Evolutionary conservation across 2,113 vertebrate genomes (phyloP), one percentile per base, ranked within the genome.

Genomic region (Corynorhinus townsendii): DNA sequence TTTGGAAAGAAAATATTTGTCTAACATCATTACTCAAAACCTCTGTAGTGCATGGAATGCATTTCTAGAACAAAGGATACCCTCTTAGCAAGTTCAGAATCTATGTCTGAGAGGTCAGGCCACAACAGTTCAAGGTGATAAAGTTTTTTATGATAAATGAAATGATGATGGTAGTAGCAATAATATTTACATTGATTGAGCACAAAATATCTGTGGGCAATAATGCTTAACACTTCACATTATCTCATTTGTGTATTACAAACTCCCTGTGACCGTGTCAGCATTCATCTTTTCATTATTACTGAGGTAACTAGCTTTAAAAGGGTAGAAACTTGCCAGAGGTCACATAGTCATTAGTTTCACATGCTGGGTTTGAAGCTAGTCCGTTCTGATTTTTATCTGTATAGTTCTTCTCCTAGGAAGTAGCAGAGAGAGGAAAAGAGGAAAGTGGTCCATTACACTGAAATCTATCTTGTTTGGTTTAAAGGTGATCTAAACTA

Each of bases 111-210:
- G 28, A 86, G 45, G 62, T 43, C 17, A 56, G 52, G 3, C 8
- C 15, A 62, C 11, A 38, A 47, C n/a, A 49, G 15, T 76, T 79
- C 52, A 12, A 45, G 16, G 20, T 19, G 22, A 72, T 45, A 35
- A 75, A 19, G 14, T 20, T 43, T n/a, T 20, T 20, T n/a, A 45
- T 49, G 16, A 30, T 7, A 11, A 35, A 20, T 49, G 30, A 62
- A 9, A 1, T 33, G 5, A 59, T 35, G 45, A 12, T 6, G 5
- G 7, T 19, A 45, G 3, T 6, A 30, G 4, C 28, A 26, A 7
- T 1, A 28, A 10, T 45, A 52, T 28, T 83, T 68, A 14, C 40
- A 22, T 8, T 64, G 49, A 43, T 0, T 49, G 52, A 17, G 40
- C 22, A 80, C 6, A 3, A 43, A 9, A 4, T 26, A 11, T 35